phyloP scores from a whole-genome alignment of 2,113 vertebrate genomes.

The Cavia aperea region DNA sequence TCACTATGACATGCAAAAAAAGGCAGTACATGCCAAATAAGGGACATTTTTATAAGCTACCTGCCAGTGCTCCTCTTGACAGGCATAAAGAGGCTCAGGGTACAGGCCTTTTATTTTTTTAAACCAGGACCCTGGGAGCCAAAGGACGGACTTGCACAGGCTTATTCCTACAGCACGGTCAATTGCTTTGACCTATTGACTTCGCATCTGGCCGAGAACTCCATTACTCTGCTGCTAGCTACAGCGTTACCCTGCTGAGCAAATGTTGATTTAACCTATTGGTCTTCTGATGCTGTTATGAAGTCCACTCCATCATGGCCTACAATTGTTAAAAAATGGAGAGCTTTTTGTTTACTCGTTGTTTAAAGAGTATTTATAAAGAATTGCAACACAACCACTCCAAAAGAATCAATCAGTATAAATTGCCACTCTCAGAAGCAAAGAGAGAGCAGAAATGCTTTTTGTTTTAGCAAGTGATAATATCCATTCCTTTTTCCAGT shows the following conservation, averaged over 20 bases:
- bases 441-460: background rate
- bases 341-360: slow-evolving; percentile 59
- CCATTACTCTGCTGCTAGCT: slow-evolving; percentile 54
- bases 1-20: background rate
- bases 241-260: slow-evolving; percentile 55
- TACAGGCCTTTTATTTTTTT: slow-evolving; percentile 19
- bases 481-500: background rate
- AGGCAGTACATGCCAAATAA: background rate
- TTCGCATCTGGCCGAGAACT: slow-evolving; percentile 63
- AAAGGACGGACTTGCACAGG: background rate
- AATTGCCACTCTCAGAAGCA: background rate
- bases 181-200: slow-evolving; percentile 79
- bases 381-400: background rate
- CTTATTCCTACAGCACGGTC: slow-evolving; percentile 58
- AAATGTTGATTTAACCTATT: slow-evolving; percentile 79
- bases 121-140: background rate
- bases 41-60: background rate
- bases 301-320: slow-evolving; percentile 60
- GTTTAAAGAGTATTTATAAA: slow-evolving; percentile 14
- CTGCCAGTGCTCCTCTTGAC: background rate
- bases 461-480: slow-evolving; percentile 29
- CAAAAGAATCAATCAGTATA: background rate
- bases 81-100: background rate
- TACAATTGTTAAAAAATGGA: slow-evolving; percentile 47
- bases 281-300: slow-evolving; percentile 59